A percentile compares a stretch with the other conserved stretches of the same genome.
Evolutionary conservation across 2,797 vertebrate genomes (phyloP).

Genomic region (Enteromius trimaculatus): DNA sequence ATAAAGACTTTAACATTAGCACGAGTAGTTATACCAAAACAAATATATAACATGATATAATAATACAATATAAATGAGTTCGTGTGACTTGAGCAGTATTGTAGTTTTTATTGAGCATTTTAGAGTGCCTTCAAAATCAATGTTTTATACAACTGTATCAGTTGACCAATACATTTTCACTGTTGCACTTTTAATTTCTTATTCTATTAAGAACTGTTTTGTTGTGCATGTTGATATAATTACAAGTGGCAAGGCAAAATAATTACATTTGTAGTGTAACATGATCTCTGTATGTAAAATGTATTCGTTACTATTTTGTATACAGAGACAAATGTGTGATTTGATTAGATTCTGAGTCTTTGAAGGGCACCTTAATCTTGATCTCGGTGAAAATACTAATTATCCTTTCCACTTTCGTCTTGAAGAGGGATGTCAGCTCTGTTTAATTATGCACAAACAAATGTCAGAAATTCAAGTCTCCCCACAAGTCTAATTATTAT

Average conservation of each 20-base stretch:
- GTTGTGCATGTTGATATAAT: not conserved
- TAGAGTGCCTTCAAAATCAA: not conserved
- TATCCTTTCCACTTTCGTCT: conserved; percentile 36
- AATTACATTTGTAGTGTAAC: not conserved
- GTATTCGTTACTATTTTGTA: not conserved
- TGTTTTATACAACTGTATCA: not conserved
- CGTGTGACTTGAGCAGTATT: not conserved
- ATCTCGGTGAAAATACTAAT: conserved; percentile 12
- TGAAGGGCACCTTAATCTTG: not conserved
- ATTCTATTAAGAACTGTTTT: not conserved
- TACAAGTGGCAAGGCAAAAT: not conserved
- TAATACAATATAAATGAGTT: not conserved
- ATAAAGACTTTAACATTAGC: not conserved
- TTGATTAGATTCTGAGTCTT: conserved; percentile 1
- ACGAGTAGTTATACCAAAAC: not conserved
- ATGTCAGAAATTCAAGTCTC: conserved; percentile 5
- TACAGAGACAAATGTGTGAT: not conserved
- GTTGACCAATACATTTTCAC: not conserved
- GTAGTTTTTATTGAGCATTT: no score
- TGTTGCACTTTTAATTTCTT: not conserved
- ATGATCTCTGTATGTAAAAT: conserved; percentile 11
- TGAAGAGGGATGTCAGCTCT: not conserved
- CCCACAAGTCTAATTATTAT: conserved; percentile 29
- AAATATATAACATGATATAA: not conserved
- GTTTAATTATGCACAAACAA: conserved; percentile 5